These are phyloP conservation scores for Himalopsyche kuldschensis DNA, from an alignment of 2,888 invertebrate genomes.

Conservation along the genomic window DNA sequence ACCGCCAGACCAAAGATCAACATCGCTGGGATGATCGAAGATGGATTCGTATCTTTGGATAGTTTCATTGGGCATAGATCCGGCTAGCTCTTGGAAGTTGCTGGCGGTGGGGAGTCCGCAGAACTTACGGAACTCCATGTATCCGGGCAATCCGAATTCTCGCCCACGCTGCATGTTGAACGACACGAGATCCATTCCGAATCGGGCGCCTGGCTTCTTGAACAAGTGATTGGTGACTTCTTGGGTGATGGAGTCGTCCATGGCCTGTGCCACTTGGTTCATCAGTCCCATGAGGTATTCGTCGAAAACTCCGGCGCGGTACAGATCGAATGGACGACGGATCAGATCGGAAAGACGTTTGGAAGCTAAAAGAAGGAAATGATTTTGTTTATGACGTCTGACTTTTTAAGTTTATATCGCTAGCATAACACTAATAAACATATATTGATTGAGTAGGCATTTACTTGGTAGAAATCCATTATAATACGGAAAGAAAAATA, in stretches of 20 bases:
- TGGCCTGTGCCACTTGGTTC: conserved; percentile 93
- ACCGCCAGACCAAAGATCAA: conserved; percentile 94
- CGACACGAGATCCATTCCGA: conserved; percentile 88
- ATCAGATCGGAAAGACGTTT: conserved; percentile 86
- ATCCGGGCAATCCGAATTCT: conserved; percentile 88
- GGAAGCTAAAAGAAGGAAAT: conserved; percentile 65
- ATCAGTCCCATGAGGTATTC: conserved; percentile 91
- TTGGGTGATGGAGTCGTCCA: conserved; percentile 91
- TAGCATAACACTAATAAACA: no score
- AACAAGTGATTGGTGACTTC: conserved; percentile 91
- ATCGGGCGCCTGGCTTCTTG: conserved; percentile 75
- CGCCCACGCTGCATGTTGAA: conserved; percentile 93
- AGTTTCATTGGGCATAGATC: conserved; percentile 87
- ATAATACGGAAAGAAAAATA: no score
- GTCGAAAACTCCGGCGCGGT: conserved; percentile 86
- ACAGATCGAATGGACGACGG: conserved; percentile 85
- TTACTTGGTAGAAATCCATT: no score
- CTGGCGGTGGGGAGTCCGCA: conserved; percentile 81
- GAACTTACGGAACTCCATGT: conserved; percentile 91
- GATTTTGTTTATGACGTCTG: no score
- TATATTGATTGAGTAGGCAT: no score
- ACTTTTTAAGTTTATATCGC: no score
- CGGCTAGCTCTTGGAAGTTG: conserved; percentile 78
- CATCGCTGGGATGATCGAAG: conserved; percentile 87
- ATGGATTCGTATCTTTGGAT: conserved; percentile 80